Conservation (phyloP, 2,797 vertebrate species). For the Falco peregrinus region DNA sequence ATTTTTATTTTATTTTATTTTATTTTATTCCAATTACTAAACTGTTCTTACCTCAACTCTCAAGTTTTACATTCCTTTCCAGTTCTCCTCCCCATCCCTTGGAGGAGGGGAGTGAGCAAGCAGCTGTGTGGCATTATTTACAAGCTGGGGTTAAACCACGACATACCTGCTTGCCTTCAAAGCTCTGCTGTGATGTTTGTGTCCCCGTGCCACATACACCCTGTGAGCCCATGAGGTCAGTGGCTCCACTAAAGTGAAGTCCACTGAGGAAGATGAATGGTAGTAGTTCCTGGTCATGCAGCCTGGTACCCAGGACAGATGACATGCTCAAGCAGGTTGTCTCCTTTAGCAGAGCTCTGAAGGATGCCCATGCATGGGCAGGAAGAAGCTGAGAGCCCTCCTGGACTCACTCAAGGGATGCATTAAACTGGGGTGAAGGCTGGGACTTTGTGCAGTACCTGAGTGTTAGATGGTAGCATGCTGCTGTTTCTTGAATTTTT, state of each 20-base stretch:
- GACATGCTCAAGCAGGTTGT: background rate
- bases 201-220: fast-evolving
- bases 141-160: no score
- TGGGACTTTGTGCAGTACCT: background rate
- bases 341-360: background rate
- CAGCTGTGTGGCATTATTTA: no score
- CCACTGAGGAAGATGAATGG: background rate
- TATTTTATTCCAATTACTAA: no score
- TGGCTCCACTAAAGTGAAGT: background rate
- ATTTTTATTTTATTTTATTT: no score
- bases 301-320: background rate
- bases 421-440: background rate
- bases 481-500: background rate
- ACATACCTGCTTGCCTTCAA: background rate
- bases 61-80: no score
- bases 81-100: no score
- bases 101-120: no score
- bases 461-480: fast-evolving
- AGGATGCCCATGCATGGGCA: background rate
- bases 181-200: fast-evolving
- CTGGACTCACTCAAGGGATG: background rate
- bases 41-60: no score
- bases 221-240: background rate
- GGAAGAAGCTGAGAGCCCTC: background rate
- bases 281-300: background rate